phyloP scores from a whole-genome alignment of 2,888 invertebrate species.

The Catonia carolina region DNA sequence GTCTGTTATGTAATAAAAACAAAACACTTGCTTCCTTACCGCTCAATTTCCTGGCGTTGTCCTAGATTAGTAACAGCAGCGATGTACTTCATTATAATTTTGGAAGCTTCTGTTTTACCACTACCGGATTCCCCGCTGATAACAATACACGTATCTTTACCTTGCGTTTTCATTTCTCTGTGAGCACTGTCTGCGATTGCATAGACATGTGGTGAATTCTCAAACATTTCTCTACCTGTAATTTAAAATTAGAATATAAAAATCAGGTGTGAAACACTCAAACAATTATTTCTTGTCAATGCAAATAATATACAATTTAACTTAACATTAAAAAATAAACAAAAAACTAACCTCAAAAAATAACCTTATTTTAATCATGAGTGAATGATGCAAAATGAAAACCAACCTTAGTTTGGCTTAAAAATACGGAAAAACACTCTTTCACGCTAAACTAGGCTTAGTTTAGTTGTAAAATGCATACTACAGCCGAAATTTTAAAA shows the following conservation, averaged over 20 bases:
- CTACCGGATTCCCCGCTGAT: constrained; percentile 98
- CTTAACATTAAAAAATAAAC: no score
- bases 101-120: constrained; percentile 98
- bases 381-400: no score
- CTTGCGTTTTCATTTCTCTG: constrained; percentile 82
- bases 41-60: constrained; percentile 91
- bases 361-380: no score
- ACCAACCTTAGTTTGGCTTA: not conserved
- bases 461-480: no score
- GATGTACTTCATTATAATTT: constrained; percentile 98
- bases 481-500: no score
- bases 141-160: constrained; percentile 92
- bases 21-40: constrained; percentile 51
- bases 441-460: no score
- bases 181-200: constrained; percentile 98
- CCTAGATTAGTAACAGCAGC: constrained; percentile 92
- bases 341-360: no score
- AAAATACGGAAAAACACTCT: not conserved
- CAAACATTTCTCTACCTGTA: constrained; percentile 86
- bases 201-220: constrained; percentile 93
- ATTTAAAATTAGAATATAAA: constrained; percentile 29
- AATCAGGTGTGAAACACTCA: no score
- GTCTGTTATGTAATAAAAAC: no score
- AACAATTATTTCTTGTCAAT: no score
- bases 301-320: no score